A percentile compares a stretch with the other conserved stretches of the same genome.
These are phyloP conservation scores for Antennarius striatus DNA, from an alignment of 2,113 vertebrate genomes.

Conservation along the genomic window DNA sequence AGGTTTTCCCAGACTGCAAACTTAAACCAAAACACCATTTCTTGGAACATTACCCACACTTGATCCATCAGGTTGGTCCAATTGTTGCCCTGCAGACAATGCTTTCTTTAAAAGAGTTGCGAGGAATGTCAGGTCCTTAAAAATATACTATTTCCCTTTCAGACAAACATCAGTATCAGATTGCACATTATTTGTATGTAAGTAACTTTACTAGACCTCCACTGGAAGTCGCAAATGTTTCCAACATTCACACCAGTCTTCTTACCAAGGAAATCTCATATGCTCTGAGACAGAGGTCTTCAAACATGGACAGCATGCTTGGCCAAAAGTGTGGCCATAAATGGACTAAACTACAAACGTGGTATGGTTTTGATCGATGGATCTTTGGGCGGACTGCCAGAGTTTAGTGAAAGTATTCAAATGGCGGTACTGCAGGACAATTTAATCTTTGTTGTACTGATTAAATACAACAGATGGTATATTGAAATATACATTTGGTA, in stretches of 20 bases:
- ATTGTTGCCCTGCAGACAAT: conserved; percentile 43
- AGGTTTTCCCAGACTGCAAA: too few relatives aligned
- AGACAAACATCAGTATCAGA: not conserved
- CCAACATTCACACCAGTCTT: conserved; percentile 31
- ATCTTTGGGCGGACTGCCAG: too few relatives aligned
- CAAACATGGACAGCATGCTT: too few relatives aligned
- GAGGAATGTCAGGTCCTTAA: conserved; percentile 31
- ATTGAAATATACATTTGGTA: too few relatives aligned
- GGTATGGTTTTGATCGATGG: too few relatives aligned
- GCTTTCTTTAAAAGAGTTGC: conserved; percentile 46
- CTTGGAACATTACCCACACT: conserved; percentile 37
- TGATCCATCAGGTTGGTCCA: conserved; percentile 40
- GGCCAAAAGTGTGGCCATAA: too few relatives aligned
- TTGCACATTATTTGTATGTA: conserved; percentile 23
- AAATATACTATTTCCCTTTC: conserved; percentile 37
- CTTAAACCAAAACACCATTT: not conserved
- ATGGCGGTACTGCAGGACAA: too few relatives aligned
- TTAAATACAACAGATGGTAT: too few relatives aligned
- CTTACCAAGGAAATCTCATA: conserved; percentile 33
- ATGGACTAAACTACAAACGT: too few relatives aligned
- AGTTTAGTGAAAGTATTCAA: too few relatives aligned
- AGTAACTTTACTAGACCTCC: conserved; percentile 6
- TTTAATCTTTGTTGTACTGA: too few relatives aligned
- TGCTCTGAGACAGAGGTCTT: not conserved
- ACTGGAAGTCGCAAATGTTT: conserved; percentile 33